phyloP scores from a whole-genome alignment of 2,113 vertebrate genomes.

The Gorsachius goisagi region DNA sequence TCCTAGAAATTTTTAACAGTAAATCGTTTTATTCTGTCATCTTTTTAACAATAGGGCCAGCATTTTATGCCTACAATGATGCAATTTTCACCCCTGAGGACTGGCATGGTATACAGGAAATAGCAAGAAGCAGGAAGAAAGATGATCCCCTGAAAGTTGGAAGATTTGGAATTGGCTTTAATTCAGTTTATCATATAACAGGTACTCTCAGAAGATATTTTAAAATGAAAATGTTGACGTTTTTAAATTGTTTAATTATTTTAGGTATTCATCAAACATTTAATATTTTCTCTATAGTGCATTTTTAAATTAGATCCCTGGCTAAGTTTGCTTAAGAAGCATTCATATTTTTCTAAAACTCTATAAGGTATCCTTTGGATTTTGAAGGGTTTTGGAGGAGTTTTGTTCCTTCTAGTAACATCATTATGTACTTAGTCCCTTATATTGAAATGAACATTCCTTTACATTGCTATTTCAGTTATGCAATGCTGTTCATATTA shows the following conservation, averaged over 20 bases:
- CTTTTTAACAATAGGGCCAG: constrained; percentile 76
- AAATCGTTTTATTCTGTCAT: background rate
- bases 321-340: background rate
- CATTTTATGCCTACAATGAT: constrained; percentile 94
- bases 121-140: constrained; percentile 95
- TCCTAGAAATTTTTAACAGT: background rate
- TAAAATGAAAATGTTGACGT: background rate
- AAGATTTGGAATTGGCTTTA: constrained; percentile 98
- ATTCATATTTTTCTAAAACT: background rate
- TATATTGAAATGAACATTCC: background rate
- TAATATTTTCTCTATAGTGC: background rate
- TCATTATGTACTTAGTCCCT: background rate
- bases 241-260: background rate
- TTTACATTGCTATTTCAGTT: background rate
- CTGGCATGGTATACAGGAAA: constrained; percentile 98
- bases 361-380: background rate
- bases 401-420: background rate
- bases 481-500: background rate
- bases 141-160: constrained; percentile 98
- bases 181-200: constrained; percentile 99
- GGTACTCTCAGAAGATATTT: constrained; percentile 70
- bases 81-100: constrained; percentile 92
- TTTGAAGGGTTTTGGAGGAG: background rate
- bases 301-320: background rate
- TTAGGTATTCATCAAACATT: background rate